phyloP scores from a whole-genome alignment of 2,113 vertebrate species.

The Cinclus mexicanus region DNA sequence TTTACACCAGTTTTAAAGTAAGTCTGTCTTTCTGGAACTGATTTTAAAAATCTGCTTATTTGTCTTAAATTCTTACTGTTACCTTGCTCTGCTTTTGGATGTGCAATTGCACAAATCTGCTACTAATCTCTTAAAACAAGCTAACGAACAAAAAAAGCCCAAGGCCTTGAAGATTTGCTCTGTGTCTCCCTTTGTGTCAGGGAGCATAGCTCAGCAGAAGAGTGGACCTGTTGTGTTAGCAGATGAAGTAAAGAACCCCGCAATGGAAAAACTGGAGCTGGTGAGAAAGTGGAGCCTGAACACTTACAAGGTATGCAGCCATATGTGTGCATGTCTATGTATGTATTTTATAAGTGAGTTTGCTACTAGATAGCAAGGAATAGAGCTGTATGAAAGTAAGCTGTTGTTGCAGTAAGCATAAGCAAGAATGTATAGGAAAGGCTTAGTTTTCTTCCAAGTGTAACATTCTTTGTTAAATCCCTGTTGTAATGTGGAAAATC shows the following conservation, averaged over 20 bases:
- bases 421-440: background rate
- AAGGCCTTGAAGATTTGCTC: background rate
- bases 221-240: conserved; percentile 89
- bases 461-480: background rate
- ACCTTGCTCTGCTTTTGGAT: background rate
- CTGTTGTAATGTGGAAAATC: background rate
- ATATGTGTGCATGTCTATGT: background rate
- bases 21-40: background rate
- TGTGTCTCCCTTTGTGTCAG: background rate
- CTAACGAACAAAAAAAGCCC: background rate
- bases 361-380: background rate
- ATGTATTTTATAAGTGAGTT: background rate
- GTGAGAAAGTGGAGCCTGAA: conserved; percentile 98
- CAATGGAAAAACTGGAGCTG: conserved; percentile 96
- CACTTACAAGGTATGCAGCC: conserved; percentile 90
- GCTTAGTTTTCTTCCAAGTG: background rate
- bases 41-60: background rate
- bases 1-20: background rate
- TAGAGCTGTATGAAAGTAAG: background rate
- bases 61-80: background rate
- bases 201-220: conserved; percentile 69
- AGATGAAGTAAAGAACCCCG: conserved; percentile 93
- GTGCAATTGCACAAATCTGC: background rate
- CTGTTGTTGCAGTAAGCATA: background rate
- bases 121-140: background rate